These are phyloP conservation scores for Nothoprocta pentlandii DNA, from an alignment of 2,113 vertebrate genomes.

Conservation along the genomic window DNA sequence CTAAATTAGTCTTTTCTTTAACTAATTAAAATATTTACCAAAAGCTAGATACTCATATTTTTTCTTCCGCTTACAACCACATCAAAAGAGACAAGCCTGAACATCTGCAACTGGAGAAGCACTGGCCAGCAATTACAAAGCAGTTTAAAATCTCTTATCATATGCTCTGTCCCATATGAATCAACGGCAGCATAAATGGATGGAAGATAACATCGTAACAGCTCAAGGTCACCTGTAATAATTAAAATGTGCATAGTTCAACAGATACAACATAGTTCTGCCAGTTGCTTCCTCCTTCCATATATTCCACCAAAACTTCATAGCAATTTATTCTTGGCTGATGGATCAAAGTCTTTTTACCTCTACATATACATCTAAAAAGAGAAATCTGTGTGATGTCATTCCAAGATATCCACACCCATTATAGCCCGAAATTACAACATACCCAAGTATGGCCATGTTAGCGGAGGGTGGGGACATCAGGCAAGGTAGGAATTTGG, in stretches of 20 bases:
- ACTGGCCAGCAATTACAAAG: background rate
- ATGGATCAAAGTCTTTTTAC: background rate
- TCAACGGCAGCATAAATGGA: background rate
- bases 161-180: background rate
- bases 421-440: slow-evolving; percentile 57
- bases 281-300: background rate
- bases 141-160: rapidly evolving
- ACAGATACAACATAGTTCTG: background rate
- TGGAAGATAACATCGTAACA: background rate
- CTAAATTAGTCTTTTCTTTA: background rate
- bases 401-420: slow-evolving; percentile 60
- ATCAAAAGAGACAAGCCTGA: background rate
- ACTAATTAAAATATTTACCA: background rate
- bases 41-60: background rate
- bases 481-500: slow-evolving; percentile 69
- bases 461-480: slow-evolving; percentile 56
- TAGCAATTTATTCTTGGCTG: background rate
- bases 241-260: background rate
- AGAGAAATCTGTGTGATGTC: slow-evolving; percentile 5
- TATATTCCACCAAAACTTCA: background rate
- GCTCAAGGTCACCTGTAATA: background rate
- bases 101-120: background rate
- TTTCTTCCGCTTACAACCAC: background rate
- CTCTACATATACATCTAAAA: background rate
- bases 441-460: slow-evolving; percentile 53